Evolutionary conservation across 2,888 invertebrate genomes (phyloP).

Genomic region (Melikaiella ostensackeni): DNA sequence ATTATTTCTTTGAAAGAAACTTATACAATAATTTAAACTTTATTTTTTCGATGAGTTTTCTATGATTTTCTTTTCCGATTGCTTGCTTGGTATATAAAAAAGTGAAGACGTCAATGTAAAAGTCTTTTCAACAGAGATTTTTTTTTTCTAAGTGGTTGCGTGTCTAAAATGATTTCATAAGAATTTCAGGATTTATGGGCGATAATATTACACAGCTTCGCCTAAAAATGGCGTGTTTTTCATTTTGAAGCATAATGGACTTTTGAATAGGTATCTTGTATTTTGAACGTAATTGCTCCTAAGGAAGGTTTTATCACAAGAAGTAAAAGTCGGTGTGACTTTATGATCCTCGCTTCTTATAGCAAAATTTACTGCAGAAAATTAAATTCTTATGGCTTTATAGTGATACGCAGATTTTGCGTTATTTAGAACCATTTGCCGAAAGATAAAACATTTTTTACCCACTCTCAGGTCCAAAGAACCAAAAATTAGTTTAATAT

Average conservation of each 20-base stretch:
- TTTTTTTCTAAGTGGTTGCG: slow-evolving; percentile 16
- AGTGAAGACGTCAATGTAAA: slow-evolving; percentile 25
- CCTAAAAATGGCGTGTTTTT: slow-evolving; percentile 37
- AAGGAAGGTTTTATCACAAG: slow-evolving; percentile 6
- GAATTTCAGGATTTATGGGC: slow-evolving; percentile 24
- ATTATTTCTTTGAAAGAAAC: too few species aligned
- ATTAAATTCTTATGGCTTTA: not conserved
- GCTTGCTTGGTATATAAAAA: slow-evolving; percentile 10
- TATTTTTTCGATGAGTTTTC: too few species aligned
- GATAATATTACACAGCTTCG: slow-evolving; percentile 30
- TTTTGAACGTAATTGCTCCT: slow-evolving; percentile 9
- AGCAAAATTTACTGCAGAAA: not conserved
- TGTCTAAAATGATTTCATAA: slow-evolving; percentile 14
- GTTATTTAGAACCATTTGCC: not conserved
- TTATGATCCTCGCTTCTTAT: not conserved
- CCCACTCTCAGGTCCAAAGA: too few species aligned
- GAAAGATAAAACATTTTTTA: too few species aligned
- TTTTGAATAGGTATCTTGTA: slow-evolving; percentile 21
- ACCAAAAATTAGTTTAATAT: too few species aligned
- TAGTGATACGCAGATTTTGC: not conserved
- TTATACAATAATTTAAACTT: too few species aligned
- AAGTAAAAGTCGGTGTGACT: slow-evolving; percentile 4
- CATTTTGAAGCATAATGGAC: slow-evolving; percentile 31
- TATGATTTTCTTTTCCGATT: not conserved
- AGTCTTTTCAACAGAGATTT: not conserved